Percentiles rank a stretch among this genome's conserved stretches.
These are phyloP conservation scores for Drosophila parthenogenetica DNA, from an alignment of 2,888 invertebrate species.

Conservation along the genomic window DNA sequence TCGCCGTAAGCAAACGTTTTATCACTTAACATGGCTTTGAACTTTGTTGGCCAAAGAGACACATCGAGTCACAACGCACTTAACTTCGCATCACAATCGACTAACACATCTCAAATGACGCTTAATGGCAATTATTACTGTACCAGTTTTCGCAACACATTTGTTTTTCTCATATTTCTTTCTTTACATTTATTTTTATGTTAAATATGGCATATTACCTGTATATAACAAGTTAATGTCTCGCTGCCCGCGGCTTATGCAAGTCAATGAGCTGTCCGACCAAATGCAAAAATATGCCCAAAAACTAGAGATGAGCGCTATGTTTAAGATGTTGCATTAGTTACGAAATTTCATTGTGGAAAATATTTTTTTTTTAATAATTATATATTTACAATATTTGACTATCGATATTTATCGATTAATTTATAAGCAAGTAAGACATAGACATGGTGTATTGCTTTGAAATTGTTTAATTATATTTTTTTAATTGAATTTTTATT, in stretches of 20 bases:
- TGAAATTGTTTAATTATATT: no score
- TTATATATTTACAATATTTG: no score
- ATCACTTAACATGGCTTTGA: constrained; percentile 70
- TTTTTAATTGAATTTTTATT: no score
- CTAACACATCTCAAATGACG: constrained; percentile 44
- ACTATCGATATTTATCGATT: no score
- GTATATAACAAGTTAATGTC: constrained; percentile 40
- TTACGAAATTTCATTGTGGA: no score
- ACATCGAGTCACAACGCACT: constrained; percentile 14
- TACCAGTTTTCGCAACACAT: constrained; percentile 58
- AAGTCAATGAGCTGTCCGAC: constrained; percentile 34
- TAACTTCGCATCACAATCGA: constrained; percentile 12
- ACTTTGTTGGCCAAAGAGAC: constrained; percentile 49
- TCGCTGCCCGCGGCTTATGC: constrained; percentile 21
- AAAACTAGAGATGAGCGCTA: constrained; percentile 1
- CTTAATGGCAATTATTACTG: constrained; percentile 72
- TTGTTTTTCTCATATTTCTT: constrained; percentile 11
- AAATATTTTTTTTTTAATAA: no score
- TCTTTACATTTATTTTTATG: constrained; percentile 11
- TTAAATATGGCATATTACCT: constrained; percentile 49
- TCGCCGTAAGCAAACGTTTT: constrained; percentile 33
- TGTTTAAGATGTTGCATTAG: not conserved
- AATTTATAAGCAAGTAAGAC: no score
- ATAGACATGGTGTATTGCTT: no score
- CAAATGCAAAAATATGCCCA: constrained; percentile 14